Evolutionary conservation across 1,140 invertebrate genomes (phyloP).

Genomic region (Formica selysi): DNA sequence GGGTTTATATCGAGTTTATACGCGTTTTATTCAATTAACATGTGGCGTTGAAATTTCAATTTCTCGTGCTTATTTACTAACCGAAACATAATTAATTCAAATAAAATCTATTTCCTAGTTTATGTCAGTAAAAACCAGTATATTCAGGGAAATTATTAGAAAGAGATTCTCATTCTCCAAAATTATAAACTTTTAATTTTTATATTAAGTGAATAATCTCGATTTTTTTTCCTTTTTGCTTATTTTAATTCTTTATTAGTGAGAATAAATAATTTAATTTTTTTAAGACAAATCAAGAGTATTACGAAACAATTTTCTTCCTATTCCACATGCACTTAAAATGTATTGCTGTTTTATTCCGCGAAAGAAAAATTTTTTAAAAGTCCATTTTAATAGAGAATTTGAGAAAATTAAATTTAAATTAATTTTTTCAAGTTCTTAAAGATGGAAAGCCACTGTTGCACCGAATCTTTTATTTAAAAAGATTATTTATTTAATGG

Average conservation of each 20-base stretch:
- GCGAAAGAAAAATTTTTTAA: slow-evolving; percentile 21
- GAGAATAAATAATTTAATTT: background rate
- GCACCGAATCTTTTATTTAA: slow-evolving; percentile 5
- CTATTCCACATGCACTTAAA: slow-evolving; percentile 16
- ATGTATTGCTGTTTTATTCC: background rate
- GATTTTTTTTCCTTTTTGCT: background rate
- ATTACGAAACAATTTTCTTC: background rate
- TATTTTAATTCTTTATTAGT: slow-evolving; percentile 12
- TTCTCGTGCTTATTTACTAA: slow-evolving; percentile 78
- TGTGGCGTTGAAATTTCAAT: slow-evolving; percentile 74
- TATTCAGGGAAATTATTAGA: slow-evolving; percentile 11
- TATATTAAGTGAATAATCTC: background rate
- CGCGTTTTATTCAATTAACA: slow-evolving; percentile 78
- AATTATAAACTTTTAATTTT: slow-evolving; percentile 28
- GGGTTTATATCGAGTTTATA: slow-evolving; percentile 66
- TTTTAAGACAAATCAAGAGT: background rate
- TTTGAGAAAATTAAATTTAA: slow-evolving; percentile 35
- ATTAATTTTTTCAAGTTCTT: slow-evolving; percentile 28
- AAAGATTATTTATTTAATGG: slow-evolving; percentile 9
- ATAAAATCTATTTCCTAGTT: background rate
- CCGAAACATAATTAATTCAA: slow-evolving; percentile 64
- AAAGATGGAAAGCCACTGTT: background rate
- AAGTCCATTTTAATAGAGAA: background rate
- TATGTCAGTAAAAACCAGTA: background rate
- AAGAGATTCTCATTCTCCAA: background rate